Conservation (phyloP, 2,888 invertebrate species). For the Caenorhabditis sp. region DNA sequence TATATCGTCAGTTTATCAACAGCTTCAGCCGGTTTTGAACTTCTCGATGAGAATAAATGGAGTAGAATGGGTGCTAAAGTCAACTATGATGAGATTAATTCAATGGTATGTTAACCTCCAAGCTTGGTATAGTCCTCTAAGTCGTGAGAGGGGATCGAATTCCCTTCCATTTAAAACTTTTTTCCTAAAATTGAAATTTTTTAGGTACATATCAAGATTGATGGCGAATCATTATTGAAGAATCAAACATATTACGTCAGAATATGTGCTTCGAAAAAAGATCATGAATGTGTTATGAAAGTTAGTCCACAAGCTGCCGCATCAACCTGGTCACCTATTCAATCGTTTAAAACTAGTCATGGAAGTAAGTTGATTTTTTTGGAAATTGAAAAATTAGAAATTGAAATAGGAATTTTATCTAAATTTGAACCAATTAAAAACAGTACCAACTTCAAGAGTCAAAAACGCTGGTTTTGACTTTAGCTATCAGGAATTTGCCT, state of each 20-base stretch:
- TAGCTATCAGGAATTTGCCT: no score
- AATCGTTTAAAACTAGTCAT: background rate
- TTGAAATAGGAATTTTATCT: no score
- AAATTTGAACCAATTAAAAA: no score
- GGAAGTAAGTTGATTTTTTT: background rate
- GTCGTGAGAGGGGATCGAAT: no score
- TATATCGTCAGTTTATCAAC: background rate
- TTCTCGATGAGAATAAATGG: slow-evolving; percentile 1
- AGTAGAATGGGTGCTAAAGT: background rate
- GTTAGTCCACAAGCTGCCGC: background rate
- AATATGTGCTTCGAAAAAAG: background rate
- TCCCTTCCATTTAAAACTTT: no score
- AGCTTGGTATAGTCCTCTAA: no score
- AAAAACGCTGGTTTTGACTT: no score
- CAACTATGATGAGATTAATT: background rate
- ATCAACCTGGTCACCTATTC: background rate
- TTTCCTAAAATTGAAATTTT: background rate
- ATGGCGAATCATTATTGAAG: background rate
- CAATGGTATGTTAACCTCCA: background rate
- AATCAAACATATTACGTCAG: background rate
- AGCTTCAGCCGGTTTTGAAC: background rate
- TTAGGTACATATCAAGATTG: background rate
- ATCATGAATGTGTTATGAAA: background rate
- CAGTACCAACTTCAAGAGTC: no score
- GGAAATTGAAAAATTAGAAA: no score